Evolutionary conservation across 2,888 invertebrate species (phyloP).

Genomic region (Pseudanteris insignis): DNA sequence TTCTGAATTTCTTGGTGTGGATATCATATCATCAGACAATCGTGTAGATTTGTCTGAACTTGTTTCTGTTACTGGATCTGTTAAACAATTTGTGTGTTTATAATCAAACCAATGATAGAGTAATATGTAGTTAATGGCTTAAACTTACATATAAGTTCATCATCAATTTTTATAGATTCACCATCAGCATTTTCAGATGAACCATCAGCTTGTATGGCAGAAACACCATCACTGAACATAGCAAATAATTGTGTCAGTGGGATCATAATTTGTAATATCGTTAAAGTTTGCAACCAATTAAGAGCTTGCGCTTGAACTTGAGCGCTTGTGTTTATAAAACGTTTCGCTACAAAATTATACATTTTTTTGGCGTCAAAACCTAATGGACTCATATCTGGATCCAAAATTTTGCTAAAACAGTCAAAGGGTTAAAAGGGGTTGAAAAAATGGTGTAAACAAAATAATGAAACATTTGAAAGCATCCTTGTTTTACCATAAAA

Average conservation of each 20-base stretch:
- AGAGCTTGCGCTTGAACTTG: conserved; percentile 88
- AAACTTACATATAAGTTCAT: conserved; percentile 70
- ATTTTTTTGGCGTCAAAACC: conserved; percentile 94
- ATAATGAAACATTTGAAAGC: too few species aligned
- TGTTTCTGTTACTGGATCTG: conserved; percentile 75
- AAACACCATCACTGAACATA: conserved; percentile 89
- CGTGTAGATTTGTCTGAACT: conserved; percentile 76
- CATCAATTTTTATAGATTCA: conserved; percentile 41
- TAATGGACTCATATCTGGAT: conserved; percentile 93
- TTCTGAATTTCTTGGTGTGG: conserved; percentile 72
- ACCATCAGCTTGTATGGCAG: conserved; percentile 72
- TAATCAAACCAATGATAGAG: too few species aligned
- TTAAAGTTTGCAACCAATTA: conserved; percentile 89
- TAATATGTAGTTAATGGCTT: too few species aligned
- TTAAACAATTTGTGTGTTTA: too few species aligned
- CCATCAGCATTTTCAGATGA: conserved; percentile 49
- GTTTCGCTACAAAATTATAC: conserved; percentile 90
- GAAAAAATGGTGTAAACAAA: neutral
- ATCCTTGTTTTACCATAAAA: conserved; percentile 72
- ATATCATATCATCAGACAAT: conserved; percentile 76
- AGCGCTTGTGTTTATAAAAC: conserved; percentile 82
- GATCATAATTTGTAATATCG: conserved; percentile 88
- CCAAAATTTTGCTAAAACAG: conserved; percentile 86
- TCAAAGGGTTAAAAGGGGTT: neutral
- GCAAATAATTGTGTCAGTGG: conserved; percentile 87